Evolutionary conservation across 2,888 invertebrate genomes (phyloP).

Genomic region (Mycalesis mineus): DNA sequence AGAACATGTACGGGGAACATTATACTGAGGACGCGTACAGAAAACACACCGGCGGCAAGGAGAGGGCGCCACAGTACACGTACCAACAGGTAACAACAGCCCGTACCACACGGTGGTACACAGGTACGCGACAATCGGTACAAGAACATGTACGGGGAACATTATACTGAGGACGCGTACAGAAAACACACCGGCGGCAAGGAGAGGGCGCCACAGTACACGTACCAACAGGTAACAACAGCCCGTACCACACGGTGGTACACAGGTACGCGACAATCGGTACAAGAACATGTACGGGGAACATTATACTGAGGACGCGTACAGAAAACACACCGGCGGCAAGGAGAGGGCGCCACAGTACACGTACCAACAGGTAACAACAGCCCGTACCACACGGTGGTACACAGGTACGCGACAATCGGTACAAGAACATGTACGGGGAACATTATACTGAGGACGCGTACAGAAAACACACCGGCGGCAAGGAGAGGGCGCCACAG

Average conservation of each 20-base stretch:
- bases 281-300: constrained; percentile 52
- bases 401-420: constrained; percentile 34
- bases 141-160: constrained; percentile 47
- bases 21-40: constrained; percentile 47
- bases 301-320: constrained; percentile 49
- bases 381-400: constrained; percentile 42
- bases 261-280: constrained; percentile 40
- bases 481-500: constrained; percentile 46
- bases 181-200: constrained; percentile 40
- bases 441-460: constrained; percentile 47
- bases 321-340: constrained; percentile 41
- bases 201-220: constrained; percentile 53
- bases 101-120: constrained; percentile 39
- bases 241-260: constrained; percentile 40
- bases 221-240: constrained; percentile 52
- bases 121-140: constrained; percentile 47
- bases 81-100: constrained; percentile 55
- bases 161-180: constrained; percentile 49
- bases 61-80: constrained; percentile 53
- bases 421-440: constrained; percentile 56
- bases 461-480: constrained; percentile 44
- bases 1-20: constrained; percentile 46
- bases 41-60: constrained; percentile 41
- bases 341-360: constrained; percentile 51
- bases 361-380: constrained; percentile 52